Percentiles rank a stretch among this genome's conserved stretches.
Evolutionary conservation across 2,113 vertebrate species (phyloP).

Genomic region (Atherinomorus stipes): DNA sequence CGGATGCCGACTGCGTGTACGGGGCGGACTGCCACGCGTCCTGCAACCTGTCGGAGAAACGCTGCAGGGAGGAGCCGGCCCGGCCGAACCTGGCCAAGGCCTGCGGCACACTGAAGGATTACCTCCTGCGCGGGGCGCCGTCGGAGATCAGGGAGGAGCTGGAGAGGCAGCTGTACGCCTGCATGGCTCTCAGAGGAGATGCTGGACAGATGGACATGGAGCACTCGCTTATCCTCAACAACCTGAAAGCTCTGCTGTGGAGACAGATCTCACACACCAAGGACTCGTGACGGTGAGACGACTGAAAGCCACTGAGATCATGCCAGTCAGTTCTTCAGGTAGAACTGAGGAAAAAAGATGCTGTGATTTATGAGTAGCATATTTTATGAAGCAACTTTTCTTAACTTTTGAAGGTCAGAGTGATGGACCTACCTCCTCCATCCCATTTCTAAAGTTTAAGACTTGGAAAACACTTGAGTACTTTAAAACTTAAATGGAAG

Average conservation of each 20-base stretch:
- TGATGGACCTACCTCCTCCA: constrained; percentile 38
- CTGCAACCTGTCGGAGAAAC: constrained; percentile 88
- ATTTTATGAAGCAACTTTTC: constrained; percentile 32
- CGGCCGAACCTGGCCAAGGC: constrained; percentile 97
- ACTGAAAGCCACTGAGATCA: not conserved
- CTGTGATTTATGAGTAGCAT: constrained; percentile 49
- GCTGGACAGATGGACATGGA: constrained; percentile 99
- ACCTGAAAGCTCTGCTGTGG: constrained; percentile 97
- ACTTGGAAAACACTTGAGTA: not conserved
- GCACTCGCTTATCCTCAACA: constrained; percentile 97
- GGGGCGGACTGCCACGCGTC: constrained; percentile 91
- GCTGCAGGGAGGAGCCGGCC: constrained; percentile 90
- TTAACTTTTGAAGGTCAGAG: constrained; percentile 16
- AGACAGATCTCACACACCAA: constrained; percentile 99
- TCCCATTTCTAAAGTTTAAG: not conserved
- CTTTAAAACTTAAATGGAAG: constrained; percentile 12
- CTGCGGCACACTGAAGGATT: constrained; percentile 93
- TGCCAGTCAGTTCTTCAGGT: not conserved
- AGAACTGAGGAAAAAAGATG: constrained; percentile 27
- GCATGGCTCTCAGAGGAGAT: constrained; percentile 92
- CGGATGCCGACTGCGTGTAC: constrained; percentile 91
- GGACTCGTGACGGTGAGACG: constrained; percentile 87
- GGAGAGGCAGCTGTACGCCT: constrained; percentile 95
- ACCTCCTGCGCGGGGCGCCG: constrained; percentile 92
- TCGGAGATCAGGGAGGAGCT: constrained; percentile 91